Evolutionary conservation across 2,113 vertebrate species (phyloP), one percentile per base, ranked within the genome.

Genomic region (Micromys minutus): DNA sequence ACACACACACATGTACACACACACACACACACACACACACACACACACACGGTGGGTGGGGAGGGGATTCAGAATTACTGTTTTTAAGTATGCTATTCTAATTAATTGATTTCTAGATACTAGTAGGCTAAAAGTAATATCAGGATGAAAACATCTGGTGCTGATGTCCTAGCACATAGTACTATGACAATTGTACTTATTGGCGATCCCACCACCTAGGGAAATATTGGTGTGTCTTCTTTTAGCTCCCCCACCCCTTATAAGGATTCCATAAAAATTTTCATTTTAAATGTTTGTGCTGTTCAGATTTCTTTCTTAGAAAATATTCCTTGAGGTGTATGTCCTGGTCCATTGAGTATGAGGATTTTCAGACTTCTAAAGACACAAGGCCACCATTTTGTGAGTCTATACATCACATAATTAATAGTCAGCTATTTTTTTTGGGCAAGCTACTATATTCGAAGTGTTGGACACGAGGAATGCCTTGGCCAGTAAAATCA

Each of bases 231-330:
- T 36, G 2, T 42, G 42, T 91, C 92, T 94, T 63, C 88, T 95
- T 93, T 65, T 24, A 63, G 29, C 45, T 63, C 67, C 29, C 50
- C 77, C 0, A 24, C 10, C 45, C 61, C 24, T 52, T 75, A 76
- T 94, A 65, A 93, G 81, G 21, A 87, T n/a, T 9, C 3, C 36
- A 52, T 36, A 21, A 81, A 95, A 61, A 88, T 87, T 59, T 76
- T 85, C 74, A 24, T 55, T 72, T 47, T 57, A 94, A 93, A 85
- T 86, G 50, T 79, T 76, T 67, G 21, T 39, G 39, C 4, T 72
- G 7, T 88, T 86, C 29, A 81, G 26, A 72, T 72, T 92, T 81
- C 57, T 81, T 92, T 92, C 76, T 89, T 79, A 95, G 34, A 86
- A 50, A 79, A 67, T 59, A 84, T 67, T 4, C 45, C 59, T 83